A percentile compares a stretch with the other conserved stretches of the same genome.
Conservation (phyloP, 2,888 invertebrate species). For the Pegoplata infirma region DNA sequence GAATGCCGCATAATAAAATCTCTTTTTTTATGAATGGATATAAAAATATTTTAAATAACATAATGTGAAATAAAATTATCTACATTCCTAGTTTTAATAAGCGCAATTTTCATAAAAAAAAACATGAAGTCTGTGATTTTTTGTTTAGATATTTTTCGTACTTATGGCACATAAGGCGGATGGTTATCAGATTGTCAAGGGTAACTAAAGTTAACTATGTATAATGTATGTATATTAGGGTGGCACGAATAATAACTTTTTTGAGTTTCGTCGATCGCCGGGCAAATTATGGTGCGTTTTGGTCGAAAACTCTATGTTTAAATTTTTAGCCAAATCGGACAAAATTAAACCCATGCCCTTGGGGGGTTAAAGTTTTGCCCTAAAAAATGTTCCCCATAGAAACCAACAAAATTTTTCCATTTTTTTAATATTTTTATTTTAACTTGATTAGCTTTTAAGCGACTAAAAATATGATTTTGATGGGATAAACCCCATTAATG, state of each 20-base stretch:
- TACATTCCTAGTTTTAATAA: constrained; percentile 44
- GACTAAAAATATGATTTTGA: neutral
- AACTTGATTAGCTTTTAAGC: too few species aligned
- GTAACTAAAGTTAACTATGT: constrained; percentile 49
- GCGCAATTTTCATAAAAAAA: constrained; percentile 34
- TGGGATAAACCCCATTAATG: too few species aligned
- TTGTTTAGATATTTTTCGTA: neutral
- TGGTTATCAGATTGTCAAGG: constrained; percentile 56
- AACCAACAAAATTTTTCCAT: too few species aligned
- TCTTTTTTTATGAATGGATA: constrained; percentile 9
- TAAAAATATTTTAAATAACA: constrained; percentile 44
- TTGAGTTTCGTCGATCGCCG: too few species aligned
- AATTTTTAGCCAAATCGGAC: too few species aligned
- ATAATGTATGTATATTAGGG: too few species aligned
- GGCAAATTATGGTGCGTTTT: too few species aligned
- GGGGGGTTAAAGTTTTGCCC: too few species aligned
- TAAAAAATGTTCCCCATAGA: too few species aligned
- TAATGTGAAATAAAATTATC: constrained; percentile 31
- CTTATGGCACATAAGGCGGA: constrained; percentile 14
- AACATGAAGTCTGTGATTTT: constrained; percentile 6
- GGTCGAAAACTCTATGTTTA: too few species aligned
- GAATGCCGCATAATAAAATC: constrained; percentile 32
- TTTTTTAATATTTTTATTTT: neutral
- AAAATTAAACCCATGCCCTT: too few species aligned
- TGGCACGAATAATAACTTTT: too few species aligned